Conservation (phyloP, 2,797 vertebrate species). For the Pitangus sulphuratus region DNA sequence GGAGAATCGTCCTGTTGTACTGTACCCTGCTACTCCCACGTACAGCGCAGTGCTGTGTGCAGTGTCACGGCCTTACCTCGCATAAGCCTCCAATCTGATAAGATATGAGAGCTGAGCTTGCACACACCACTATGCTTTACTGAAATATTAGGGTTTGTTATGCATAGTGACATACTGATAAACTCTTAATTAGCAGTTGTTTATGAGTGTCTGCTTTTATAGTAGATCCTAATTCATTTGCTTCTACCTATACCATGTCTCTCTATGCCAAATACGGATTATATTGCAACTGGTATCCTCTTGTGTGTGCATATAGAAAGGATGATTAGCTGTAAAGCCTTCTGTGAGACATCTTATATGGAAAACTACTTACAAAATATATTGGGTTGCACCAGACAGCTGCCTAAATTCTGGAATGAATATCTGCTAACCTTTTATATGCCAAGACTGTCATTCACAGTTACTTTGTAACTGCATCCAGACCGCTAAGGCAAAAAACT, state of each 20-base stretch:
- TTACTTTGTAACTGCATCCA: conserved; percentile 13
- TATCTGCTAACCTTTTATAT: conserved; percentile 24
- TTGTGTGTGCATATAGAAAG: neutral
- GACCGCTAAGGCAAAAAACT: neutral
- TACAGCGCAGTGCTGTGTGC: neutral
- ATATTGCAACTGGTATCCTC: conserved; percentile 3
- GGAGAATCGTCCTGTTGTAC: neutral
- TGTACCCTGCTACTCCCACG: neutral
- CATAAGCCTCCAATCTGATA: neutral
- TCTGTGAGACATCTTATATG: conserved; percentile 15
- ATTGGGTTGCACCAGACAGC: neutral
- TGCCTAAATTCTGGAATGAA: conserved; percentile 23
- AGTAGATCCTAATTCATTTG: neutral
- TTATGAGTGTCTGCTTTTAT: neutral
- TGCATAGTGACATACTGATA: conserved; percentile 27
- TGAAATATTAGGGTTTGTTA: neutral
- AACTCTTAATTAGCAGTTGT: conserved; percentile 52
- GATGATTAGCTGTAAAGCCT: conserved; percentile 47
- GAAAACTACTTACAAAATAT: conserved; percentile 24
- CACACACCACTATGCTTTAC: neutral
- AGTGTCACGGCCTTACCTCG: neutral
- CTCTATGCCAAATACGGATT: neutral
- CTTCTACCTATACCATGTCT: neutral
- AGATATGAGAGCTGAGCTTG: neutral
- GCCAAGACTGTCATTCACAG: conserved; percentile 9